phyloP scores from a whole-genome alignment of 2,113 vertebrate species.

The Seriola aureovittata region DNA sequence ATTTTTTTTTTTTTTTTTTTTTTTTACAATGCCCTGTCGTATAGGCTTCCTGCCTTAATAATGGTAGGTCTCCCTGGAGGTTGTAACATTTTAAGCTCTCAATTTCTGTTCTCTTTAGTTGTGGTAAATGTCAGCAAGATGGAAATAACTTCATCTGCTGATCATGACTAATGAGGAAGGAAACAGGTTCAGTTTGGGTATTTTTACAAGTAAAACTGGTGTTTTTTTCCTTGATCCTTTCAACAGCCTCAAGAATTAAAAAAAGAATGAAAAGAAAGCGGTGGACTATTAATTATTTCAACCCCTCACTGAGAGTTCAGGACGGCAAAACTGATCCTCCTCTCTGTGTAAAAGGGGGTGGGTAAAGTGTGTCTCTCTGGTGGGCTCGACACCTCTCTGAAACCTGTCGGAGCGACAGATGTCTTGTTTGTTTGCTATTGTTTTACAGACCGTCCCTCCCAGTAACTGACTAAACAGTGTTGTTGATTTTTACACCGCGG shows the following conservation, averaged over 20 bases:
- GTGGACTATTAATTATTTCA: neutral
- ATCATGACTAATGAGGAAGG: neutral
- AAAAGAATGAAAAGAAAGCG: neutral
- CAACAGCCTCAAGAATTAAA: neutral
- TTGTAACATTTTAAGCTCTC: conserved; percentile 38
- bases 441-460: conserved; percentile 54
- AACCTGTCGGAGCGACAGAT: conserved; percentile 55
- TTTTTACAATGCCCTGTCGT: neutral
- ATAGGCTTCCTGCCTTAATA: conserved; percentile 36
- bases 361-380: conserved; percentile 43
- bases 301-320: neutral
- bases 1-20: neutral
- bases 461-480: conserved; percentile 64
- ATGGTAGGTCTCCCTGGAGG: neutral
- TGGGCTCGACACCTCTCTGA: conserved; percentile 50
- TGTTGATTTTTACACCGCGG: conserved; percentile 23
- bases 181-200: neutral
- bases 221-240: neutral
- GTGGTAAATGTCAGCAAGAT: conserved; percentile 40
- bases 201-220: neutral
- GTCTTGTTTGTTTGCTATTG: conserved; percentile 54
- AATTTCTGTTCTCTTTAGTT: conserved; percentile 22
- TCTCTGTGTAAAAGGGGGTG: neutral
- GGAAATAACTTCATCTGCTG: conserved; percentile 19
- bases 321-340: neutral